Conservation (phyloP, 2,113 vertebrate genomes). For the Nymphicus hollandicus region DNA sequence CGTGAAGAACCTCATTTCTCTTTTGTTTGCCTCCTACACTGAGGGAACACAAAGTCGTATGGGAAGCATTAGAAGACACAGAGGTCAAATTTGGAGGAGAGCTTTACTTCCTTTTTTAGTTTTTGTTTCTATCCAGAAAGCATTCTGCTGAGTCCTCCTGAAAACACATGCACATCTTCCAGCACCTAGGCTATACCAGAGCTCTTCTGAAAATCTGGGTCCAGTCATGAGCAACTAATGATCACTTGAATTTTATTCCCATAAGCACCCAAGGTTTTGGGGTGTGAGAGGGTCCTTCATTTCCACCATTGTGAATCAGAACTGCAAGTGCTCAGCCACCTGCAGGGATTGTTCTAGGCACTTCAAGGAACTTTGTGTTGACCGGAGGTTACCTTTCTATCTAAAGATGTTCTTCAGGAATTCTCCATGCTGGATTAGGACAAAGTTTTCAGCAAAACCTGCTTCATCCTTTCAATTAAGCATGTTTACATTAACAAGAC, state of each 20-base stretch:
- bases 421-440: not conserved
- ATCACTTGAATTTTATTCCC: not conserved
- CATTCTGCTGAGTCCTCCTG: not conserved
- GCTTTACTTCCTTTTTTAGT: not conserved
- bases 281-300: not conserved
- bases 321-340: not conserved
- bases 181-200: not conserved
- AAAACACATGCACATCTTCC: not conserved
- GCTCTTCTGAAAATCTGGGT: not conserved
- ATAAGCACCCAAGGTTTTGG: not conserved
- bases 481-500: constrained; percentile 17
- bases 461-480: not conserved
- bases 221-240: not conserved
- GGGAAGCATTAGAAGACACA: constrained; percentile 19
- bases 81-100: not conserved
- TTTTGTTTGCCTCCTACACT: not conserved
- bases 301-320: not conserved
- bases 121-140: not conserved
- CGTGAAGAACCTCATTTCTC: not conserved
- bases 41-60: not conserved
- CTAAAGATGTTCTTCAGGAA: not conserved
- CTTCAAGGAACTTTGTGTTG: not conserved
- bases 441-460: not conserved
- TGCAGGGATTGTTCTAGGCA: not conserved
- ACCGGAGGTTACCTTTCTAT: not conserved